These are phyloP conservation scores for Drosophila ironensis DNA, from an alignment of 1,140 invertebrate species.

Conservation along the genomic window DNA sequence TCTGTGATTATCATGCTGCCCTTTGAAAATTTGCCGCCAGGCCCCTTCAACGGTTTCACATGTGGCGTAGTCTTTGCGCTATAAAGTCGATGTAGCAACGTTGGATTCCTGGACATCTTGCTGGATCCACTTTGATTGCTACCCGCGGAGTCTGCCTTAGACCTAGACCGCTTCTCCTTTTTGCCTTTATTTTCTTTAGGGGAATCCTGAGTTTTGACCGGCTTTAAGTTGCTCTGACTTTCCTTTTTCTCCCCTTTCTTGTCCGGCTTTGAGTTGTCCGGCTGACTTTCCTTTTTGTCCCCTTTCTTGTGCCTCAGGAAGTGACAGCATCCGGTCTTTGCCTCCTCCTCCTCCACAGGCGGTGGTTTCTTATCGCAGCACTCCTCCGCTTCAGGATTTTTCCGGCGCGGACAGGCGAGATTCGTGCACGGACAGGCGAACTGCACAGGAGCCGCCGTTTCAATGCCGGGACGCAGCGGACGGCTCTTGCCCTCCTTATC, in stretches of 20 bases:
- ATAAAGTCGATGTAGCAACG: background rate
- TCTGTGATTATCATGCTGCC: no score
- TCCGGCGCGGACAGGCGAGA: background rate
- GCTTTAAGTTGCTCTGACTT: no score
- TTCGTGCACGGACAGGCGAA: constrained; percentile 20
- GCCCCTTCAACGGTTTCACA: background rate
- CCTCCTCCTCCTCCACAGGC: background rate
- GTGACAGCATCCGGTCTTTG: no score
- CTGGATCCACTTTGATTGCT: background rate
- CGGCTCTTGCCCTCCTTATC: constrained; percentile 6
- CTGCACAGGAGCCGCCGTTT: constrained; percentile 27
- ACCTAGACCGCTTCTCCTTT: no score
- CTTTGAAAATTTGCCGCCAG: no score
- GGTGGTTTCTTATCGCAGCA: no score
- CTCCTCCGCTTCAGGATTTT: background rate
- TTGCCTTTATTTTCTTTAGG: no score
- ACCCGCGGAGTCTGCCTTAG: no score
- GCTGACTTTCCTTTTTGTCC: no score
- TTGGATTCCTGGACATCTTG: background rate
- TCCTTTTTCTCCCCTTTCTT: background rate
- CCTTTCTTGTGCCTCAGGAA: background rate
- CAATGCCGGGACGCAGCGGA: constrained; percentile 28
- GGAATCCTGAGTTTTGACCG: no score
- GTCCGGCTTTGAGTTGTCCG: background rate
- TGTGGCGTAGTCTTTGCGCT: no score